Evolutionary conservation across 2,797 vertebrate genomes (phyloP).

Genomic region (Sebastes steindachneri): DNA sequence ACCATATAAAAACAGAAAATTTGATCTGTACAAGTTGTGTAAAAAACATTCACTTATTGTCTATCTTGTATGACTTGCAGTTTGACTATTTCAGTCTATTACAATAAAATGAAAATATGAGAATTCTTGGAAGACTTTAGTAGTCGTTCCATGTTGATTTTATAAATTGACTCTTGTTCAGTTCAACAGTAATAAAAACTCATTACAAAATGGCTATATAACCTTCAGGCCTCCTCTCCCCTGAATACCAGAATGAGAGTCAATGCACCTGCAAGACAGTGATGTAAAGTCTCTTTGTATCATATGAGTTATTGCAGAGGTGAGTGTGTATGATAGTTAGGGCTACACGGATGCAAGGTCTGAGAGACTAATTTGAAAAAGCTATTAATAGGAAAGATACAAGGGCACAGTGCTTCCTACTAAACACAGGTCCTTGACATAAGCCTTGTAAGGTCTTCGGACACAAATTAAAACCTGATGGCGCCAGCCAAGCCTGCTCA

Average conservation of each 20-base stretch:
- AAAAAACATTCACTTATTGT: neutral
- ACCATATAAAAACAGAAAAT: neutral
- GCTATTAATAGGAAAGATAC: conserved; percentile 62
- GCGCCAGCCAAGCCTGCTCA: conserved; percentile 37
- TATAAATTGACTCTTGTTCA: neutral
- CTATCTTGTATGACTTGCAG: neutral
- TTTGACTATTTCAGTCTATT: neutral
- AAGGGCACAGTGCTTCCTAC: conserved; percentile 44
- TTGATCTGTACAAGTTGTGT: neutral
- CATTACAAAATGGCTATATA: neutral
- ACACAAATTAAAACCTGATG: conserved; percentile 71
- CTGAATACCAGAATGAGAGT: conserved; percentile 16
- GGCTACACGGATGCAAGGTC: conserved; percentile 38
- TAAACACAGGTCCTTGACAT: conserved; percentile 65
- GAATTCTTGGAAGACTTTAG: neutral
- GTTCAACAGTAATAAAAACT: conserved; percentile 3
- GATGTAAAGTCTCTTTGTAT: conserved; percentile 29
- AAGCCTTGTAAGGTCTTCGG: conserved; percentile 67
- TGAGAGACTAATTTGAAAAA: conserved; percentile 60
- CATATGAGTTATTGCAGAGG: conserved; percentile 40
- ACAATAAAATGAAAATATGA: neutral
- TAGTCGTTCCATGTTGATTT: neutral
- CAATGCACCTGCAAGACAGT: conserved; percentile 9
- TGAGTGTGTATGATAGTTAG: conserved; percentile 42
- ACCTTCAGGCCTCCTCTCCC: neutral